Conservation (phyloP, 2,888 invertebrate species). For the Tyria jacobaeae region DNA sequence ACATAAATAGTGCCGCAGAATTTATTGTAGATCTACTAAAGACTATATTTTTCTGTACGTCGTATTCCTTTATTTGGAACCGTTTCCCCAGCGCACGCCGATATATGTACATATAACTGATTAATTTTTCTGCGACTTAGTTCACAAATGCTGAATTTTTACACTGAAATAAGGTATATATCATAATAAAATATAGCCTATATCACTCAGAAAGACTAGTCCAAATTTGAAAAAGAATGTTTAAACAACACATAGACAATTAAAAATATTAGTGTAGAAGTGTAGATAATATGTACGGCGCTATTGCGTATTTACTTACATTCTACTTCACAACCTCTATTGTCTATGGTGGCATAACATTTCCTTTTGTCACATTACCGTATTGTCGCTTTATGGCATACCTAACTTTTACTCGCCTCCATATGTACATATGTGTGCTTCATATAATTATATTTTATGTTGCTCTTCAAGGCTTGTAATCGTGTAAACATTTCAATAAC, state of each 20-base stretch:
- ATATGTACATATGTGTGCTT: constrained; percentile 40
- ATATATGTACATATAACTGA: no score
- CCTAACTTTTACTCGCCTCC: constrained; percentile 45
- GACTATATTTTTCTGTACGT: no score
- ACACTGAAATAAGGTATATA: no score
- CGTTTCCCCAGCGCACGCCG: no score
- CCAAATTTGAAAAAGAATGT: neutral
- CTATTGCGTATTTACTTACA: constrained; percentile 2
- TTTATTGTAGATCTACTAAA: no score
- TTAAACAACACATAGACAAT: neutral
- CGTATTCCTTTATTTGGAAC: no score
- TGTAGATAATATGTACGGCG: constrained; percentile 18
- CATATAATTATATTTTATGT: constrained; percentile 38
- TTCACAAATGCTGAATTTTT: no score
- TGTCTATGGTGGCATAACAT: constrained; percentile 37
- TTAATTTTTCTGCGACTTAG: no score
- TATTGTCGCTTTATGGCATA: constrained; percentile 42
- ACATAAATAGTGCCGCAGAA: no score
- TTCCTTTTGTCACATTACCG: constrained; percentile 47
- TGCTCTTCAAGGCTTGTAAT: neutral
- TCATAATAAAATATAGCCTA: no score
- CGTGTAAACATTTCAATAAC: neutral
- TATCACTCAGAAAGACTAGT: no score
- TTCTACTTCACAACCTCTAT: neutral
- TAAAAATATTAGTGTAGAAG: no score